Conservation (phyloP, 2,888 invertebrate genomes). For the Cartodere bifasciata region DNA sequence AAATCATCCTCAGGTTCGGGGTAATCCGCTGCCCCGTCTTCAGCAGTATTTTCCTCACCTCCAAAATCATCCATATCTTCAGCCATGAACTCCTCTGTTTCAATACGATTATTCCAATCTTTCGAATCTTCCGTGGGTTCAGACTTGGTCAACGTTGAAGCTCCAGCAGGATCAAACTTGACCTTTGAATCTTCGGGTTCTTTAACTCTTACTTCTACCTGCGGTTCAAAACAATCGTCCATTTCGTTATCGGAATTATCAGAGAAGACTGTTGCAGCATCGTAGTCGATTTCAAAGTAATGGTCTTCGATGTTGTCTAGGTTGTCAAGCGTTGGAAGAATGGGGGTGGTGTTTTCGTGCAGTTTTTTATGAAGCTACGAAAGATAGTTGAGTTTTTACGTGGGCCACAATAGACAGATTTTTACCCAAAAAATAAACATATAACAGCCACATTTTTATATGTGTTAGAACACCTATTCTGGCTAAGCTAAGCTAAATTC, state of each 20-base stretch:
- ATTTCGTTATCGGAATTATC: slow-evolving; percentile 21
- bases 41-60: slow-evolving; percentile 5
- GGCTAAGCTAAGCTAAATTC: too few relatives aligned
- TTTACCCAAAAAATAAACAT: too few relatives aligned
- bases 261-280: slow-evolving; percentile 17
- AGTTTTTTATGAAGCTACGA: slow-evolving; percentile 28
- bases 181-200: not conserved
- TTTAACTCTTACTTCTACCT: slow-evolving; percentile 24
- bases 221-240: slow-evolving; percentile 24
- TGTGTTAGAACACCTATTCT: too few relatives aligned
- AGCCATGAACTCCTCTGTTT: slow-evolving; percentile 11
- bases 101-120: too few relatives aligned
- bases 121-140: too few relatives aligned
- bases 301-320: slow-evolving; percentile 33
- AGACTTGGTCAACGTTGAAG: not conserved
- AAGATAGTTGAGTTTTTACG: slow-evolving; percentile 2
- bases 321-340: slow-evolving; percentile 32
- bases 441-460: too few relatives aligned
- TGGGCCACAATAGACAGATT: too few relatives aligned
- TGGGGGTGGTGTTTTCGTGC: slow-evolving; percentile 28
- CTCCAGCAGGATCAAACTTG: not conserved
- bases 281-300: slow-evolving; percentile 28
- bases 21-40: slow-evolving; percentile 8
- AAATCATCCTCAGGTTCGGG: slow-evolving; percentile 8
- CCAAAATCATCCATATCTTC: slow-evolving; percentile 12